These are phyloP conservation scores for Drosophila serrata DNA, from an alignment of 1,140 invertebrate species.

Conservation along the genomic window DNA sequence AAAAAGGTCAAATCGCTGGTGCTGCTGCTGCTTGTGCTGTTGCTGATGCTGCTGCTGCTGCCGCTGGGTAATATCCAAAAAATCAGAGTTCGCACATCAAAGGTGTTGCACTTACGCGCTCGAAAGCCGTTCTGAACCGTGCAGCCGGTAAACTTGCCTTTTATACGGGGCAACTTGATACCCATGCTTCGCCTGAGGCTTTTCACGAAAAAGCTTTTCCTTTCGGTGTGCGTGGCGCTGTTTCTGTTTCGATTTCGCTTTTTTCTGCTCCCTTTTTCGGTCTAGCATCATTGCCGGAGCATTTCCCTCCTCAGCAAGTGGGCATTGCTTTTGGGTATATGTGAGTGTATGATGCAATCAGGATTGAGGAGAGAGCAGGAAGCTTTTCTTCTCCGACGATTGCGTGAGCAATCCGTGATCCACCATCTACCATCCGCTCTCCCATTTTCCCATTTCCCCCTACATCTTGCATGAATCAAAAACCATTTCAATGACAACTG, in stretches of 20 bases:
- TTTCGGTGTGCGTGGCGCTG: constrained; percentile 45
- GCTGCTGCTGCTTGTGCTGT: constrained; percentile 37
- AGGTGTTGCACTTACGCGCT: constrained; percentile 91
- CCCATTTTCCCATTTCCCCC: constrained; percentile 15
- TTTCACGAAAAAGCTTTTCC: constrained; percentile 66
- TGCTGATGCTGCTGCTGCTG: constrained; percentile 22
- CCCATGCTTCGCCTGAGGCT: constrained; percentile 62
- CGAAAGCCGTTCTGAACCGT: constrained; percentile 96
- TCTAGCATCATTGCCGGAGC: constrained; percentile 52
- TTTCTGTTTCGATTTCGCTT: constrained; percentile 55
- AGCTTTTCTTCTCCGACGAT: constrained; percentile 44
- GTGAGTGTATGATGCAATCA: constrained; percentile 79
- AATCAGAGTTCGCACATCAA: constrained; percentile 79
- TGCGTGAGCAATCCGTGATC: constrained; percentile 45
- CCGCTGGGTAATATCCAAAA: constrained; percentile 65
- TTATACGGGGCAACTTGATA: constrained; percentile 95
- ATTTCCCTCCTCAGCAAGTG: constrained; percentile 56
- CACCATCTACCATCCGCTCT: not conserved
- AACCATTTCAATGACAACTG: constrained; percentile 75
- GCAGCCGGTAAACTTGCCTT: constrained; percentile 89
- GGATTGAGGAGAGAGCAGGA: constrained; percentile 43
- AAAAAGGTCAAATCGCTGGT: constrained; percentile 74
- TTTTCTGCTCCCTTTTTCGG: constrained; percentile 85
- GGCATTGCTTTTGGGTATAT: constrained; percentile 44
- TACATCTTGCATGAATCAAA: constrained; percentile 53